Base-by-base conservation (phyloP, 2,888 invertebrate genomes). In the Mythimna pallens region DNA sequence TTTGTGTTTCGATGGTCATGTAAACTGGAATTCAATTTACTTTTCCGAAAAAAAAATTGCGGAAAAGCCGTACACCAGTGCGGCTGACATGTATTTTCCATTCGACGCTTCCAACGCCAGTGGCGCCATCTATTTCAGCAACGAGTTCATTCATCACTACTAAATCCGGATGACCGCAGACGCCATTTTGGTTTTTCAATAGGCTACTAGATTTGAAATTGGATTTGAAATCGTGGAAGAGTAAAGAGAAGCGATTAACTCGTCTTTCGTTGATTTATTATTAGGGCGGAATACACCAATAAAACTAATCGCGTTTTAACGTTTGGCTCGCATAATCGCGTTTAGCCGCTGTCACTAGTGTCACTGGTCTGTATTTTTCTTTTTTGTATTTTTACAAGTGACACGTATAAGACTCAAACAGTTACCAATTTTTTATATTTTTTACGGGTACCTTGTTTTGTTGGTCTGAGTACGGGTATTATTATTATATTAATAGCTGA, bases 51-150 rank as follows among this genome's bases (percentile, higher is more conserved):
- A 79, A 77, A 74, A 73, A 66, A 61, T 9, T 20, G 25, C 59
- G 25, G 54, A 36, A 25, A 52, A 65, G 50, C 76, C 58, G 65
- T 68, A 73, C 30, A 57, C 72, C 50, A 36, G 67, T 69, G 80
- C 57, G 64, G 54, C 73, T 69, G 82, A 84, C 86, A 85, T 74
- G 84, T 72, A 86, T 87, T 88, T 88, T 82, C 84, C 84, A 88
- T 87, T 88, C 77, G 66, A 72, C 62, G 70, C 74, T 73, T 86
- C 83, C 71, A 83, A 70, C 70, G 65, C 68, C 64, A 64, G 72
- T 77, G 67, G 71, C 34, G 72, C 73, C 71, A 76, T 84, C 83
- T 83, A 83, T 80, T 86, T 76, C 62, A 20, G 59, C 64, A 82
- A 78, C 77, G 65, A 73, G 76, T 86, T 82, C 82, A 88, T 87